These are phyloP conservation scores for Tetraodon nigroviridis DNA, from an alignment of 2,113 vertebrate species.

Conservation along the genomic window DNA sequence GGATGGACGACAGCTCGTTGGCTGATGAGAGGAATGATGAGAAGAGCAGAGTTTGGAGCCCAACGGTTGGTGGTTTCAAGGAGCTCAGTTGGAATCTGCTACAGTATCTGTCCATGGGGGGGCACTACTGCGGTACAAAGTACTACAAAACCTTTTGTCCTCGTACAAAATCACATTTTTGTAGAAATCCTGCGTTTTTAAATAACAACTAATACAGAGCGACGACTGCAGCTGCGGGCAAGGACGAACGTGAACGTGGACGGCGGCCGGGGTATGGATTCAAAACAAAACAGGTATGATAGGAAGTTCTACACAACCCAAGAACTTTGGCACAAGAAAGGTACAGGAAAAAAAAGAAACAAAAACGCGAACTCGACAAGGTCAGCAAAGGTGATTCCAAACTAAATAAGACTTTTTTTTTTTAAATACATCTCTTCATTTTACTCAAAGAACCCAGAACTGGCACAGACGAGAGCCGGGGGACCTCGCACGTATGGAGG, in stretches of 20 bases:
- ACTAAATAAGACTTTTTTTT: conserved; percentile 51
- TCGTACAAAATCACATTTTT: conserved; percentile 93
- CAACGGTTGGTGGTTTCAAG: conserved; percentile 34
- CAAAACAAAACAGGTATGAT: conserved; percentile 53
- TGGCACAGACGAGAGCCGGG: conserved; percentile 38
- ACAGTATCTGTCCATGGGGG: conserved; percentile 61
- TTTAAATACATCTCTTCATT: background rate
- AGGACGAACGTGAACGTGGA: conserved; percentile 32
- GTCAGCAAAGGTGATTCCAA: conserved; percentile 54
- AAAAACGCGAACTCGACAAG: conserved; percentile 52
- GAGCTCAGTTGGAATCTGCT: conserved; percentile 64
- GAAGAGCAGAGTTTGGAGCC: conserved; percentile 58
- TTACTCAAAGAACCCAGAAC: conserved; percentile 45
- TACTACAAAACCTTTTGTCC: conserved; percentile 95
- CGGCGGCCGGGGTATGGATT: conserved; percentile 45
- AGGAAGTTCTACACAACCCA: conserved; percentile 59
- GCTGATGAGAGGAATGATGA: conserved; percentile 51
- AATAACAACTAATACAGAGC: conserved; percentile 74
- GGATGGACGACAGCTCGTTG: conserved; percentile 30
- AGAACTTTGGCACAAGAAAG: conserved; percentile 70
- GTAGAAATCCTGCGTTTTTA: conserved; percentile 96
- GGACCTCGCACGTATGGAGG: conserved; percentile 51
- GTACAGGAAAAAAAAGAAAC: conserved; percentile 30
- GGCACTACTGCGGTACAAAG: conserved; percentile 86
- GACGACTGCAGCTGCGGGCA: conserved; percentile 39